Evolutionary conservation across 2,113 vertebrate genomes (phyloP).

Genomic region (Sporophila hypoxantha): DNA sequence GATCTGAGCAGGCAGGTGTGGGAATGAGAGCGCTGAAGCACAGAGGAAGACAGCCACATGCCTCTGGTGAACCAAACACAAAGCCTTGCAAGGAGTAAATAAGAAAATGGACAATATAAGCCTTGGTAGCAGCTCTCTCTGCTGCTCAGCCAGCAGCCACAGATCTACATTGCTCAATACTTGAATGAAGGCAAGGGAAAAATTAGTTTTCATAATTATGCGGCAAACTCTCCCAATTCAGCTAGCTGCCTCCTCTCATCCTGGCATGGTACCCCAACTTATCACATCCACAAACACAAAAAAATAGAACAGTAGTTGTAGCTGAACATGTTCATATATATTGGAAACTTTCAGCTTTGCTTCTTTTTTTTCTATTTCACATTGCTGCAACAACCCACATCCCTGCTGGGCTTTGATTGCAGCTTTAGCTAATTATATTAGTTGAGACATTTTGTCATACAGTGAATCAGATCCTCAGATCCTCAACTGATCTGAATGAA

Average conservation of each 20-base stretch:
- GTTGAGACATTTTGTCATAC: constrained; percentile 30
- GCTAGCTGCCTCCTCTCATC: not conserved
- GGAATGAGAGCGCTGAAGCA: not conserved
- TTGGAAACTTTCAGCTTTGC: not conserved
- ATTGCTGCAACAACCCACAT: not conserved
- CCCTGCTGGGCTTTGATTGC: constrained; percentile 21
- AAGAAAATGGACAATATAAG: not conserved
- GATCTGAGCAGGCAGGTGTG: not conserved
- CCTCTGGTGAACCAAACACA: not conserved
- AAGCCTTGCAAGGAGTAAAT: not conserved
- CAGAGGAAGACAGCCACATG: not conserved
- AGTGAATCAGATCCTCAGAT: constrained; percentile 36
- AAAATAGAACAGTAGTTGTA: not conserved
- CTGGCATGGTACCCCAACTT: not conserved
- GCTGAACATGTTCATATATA: not conserved
- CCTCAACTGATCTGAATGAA: constrained; percentile 22
- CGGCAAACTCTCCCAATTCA: not conserved
- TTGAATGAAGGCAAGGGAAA: not conserved
- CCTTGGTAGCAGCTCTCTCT: not conserved
- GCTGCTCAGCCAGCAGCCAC: not conserved
- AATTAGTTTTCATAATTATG: not conserved
- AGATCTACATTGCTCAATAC: not conserved
- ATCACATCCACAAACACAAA: not conserved
- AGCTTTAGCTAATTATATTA: constrained; percentile 42
- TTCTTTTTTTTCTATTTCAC: not conserved